Evolutionary conservation across 2,797 vertebrate species (phyloP), one percentile per base, ranked within the genome.

Genomic region (Acestrorhynchus altus): DNA sequence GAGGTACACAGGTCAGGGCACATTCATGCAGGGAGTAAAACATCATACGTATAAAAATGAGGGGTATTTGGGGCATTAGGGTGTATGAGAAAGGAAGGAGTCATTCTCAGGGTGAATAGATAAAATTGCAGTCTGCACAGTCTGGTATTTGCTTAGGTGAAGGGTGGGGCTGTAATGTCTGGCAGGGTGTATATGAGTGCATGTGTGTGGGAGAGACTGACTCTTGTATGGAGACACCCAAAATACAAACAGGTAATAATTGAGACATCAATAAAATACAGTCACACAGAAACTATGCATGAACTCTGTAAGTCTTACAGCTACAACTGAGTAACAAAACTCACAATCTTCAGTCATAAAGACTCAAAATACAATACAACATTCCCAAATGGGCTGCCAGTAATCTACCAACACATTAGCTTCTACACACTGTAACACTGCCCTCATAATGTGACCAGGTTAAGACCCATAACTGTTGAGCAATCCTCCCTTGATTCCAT

Each of bases 41-140:
- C 0, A 12, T 67, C 70, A 67, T 28, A 59, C 40, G 35, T 49
- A 61, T 24, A 49, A 28, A 22, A 39, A 49, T 47, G 31, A 52
- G 47, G 6, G 31, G 24, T 6, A n/a, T 35, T 49, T 26, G 40
- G 49, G 44, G 4, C 35, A 70, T 61, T 71, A 69, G 65, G 20
- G 3, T 46, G 47, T 16, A 54, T 51, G 24, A 56, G 39, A 44
- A 56, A n/a, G 54, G 8, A 63, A 54, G 70, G 18, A 22, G 24
- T 54, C 64, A 79, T 68, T 69, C 35, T 69, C 56, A 26, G 44
- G 24, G 47, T 24, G 40, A 63, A 68, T 54, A 74, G 22, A 74
- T 31, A 73, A n/a, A n/a, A 74, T 12, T 35, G 56, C 57, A 40
- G 22, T 72, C 8, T 67, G 42, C 12, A 61, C 46, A 49, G 6